Base-by-base conservation (phyloP, 37 sponge, comb jelly and placozoan genomes). In the Halichondria panicea region DNA sequence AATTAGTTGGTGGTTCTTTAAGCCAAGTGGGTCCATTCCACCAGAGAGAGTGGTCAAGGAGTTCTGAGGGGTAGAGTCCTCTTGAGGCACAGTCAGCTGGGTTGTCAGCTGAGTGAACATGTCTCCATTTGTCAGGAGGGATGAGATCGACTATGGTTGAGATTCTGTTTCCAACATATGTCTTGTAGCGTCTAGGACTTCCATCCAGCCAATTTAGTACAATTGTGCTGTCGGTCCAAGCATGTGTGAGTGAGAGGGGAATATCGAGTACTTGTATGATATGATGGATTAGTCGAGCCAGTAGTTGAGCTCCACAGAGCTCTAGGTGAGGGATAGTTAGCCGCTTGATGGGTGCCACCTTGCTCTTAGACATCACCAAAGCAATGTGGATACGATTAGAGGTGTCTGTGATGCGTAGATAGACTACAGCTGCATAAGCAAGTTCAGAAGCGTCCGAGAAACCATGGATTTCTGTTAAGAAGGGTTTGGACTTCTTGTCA, bases 381-480 rank as follows among this genome's bases (percentile, higher is more conserved):
- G 59, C 33, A 3, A 38, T 7, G 52, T 67, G 58, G 24, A 74
- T 43, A 12, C 58, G 66, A 19, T 33, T 41, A 50, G 66, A 25
- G 18, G 67, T 36, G 40, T 66, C 63, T 39, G 27, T 21, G 42
- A 66, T 34, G 11, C 68, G 78, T 39, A 77, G 55, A 57, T 77
- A 77, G 40, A 77, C 78, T 18, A 76, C 65, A 44, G 37, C 77
- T 21, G 77, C 40, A 58, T 64, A 63, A 3, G 77, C 77, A 33
- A 39, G 38, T 63, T 66, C 78, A 11, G 78, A 77, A n/a, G 78
- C 78, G 36, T 77, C 78, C 12, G 56, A 54, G 56, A 77, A 77
- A 25, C 68, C 78, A 66, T 62, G 64, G 24, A 54, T 36, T 28
- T 66, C 41, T 11, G 53, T 15, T 38, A 43, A 22, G 11, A 36